phyloP scores from a whole-genome alignment of 1,140 invertebrate genomes.

The Antheraea pernyi region DNA sequence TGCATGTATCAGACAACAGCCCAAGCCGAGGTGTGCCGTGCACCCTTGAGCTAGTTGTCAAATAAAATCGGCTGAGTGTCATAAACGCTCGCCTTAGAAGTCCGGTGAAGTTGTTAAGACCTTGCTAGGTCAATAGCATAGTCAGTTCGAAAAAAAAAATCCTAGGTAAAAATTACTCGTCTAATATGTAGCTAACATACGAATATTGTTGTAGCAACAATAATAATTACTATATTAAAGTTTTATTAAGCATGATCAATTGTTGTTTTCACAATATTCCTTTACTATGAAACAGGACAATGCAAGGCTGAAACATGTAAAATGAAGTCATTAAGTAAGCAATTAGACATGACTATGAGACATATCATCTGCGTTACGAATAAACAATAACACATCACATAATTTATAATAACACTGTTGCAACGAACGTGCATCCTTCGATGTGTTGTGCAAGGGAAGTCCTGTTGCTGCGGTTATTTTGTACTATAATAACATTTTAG shows the following conservation, averaged over 20 bases:
- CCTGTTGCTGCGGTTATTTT: not conserved
- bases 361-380: not conserved
- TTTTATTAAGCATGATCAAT: not conserved
- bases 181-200: no score
- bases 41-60: no score
- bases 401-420: not conserved
- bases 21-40: no score
- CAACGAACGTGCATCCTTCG: not conserved
- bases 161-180: no score
- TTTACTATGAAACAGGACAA: not conserved
- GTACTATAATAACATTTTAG: not conserved
- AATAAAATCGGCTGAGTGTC: no score
- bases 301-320: not conserved
- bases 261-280: not conserved
- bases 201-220: no score
- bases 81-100: no score
- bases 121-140: no score
- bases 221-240: not conserved
- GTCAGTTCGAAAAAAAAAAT: no score
- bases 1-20: no score
- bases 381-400: conserved; percentile 1
- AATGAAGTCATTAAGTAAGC: not conserved
- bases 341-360: not conserved
- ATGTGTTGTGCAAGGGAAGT: not conserved
- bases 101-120: no score